These are phyloP conservation scores for Chiroxiphia lanceolata DNA, from an alignment of 2,797 vertebrate genomes.

Conservation along the genomic window DNA sequence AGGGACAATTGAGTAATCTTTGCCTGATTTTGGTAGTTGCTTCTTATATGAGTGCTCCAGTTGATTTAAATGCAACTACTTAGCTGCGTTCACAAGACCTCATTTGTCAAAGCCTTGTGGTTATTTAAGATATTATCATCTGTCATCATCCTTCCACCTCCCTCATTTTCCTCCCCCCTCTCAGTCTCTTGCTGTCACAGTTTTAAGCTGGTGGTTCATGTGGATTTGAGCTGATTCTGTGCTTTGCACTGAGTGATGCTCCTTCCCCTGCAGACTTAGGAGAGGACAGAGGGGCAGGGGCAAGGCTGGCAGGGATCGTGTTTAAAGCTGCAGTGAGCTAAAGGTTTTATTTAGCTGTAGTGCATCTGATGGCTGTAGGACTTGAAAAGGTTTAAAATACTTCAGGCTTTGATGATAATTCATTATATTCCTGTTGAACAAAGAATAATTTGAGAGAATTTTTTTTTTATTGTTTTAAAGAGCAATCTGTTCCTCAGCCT, in stretches of 20 bases:
- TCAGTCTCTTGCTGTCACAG: not conserved
- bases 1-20: slow-evolving; percentile 32
- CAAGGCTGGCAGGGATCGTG: not conserved
- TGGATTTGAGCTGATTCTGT: not conserved
- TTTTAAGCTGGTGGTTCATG: not conserved
- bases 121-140: slow-evolving; percentile 56
- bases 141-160: slow-evolving; percentile 58
- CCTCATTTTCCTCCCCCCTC: slow-evolving; percentile 11
- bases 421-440: not conserved
- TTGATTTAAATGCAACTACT: slow-evolving; percentile 36
- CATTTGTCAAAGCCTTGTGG: slow-evolving; percentile 45
- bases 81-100: not conserved
- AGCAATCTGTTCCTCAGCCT: not conserved
- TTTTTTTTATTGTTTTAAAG: not conserved
- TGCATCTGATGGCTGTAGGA: not conserved
- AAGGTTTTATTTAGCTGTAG: not conserved
- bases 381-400: not conserved
- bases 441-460: not conserved
- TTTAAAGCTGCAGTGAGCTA: not conserved
- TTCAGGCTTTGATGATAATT: not conserved
- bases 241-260: not conserved
- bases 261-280: not conserved
- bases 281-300: not conserved
- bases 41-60: not conserved
- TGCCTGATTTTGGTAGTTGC: slow-evolving; percentile 20